These are phyloP conservation scores for Eupeodes latifasciatus DNA, from an alignment of 2,888 invertebrate genomes.

Conservation along the genomic window DNA sequence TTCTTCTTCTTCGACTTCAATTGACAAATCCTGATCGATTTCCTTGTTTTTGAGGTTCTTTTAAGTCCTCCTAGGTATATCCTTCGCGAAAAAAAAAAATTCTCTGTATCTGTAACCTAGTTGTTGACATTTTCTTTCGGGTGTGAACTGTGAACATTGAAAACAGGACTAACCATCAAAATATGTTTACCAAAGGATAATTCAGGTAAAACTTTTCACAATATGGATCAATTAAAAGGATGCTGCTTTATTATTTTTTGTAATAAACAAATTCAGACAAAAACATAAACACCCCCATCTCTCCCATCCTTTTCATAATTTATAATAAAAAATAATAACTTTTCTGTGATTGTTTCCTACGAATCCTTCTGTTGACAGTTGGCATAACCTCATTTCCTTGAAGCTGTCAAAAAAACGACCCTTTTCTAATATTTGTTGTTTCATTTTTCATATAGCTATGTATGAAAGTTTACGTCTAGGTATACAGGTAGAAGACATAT, in stretches of 20 bases:
- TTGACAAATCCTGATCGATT: conserved; percentile 1
- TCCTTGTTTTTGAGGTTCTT: background rate
- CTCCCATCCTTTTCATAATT: background rate
- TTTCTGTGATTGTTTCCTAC: conserved; percentile 34
- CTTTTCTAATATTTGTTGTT: conserved; percentile 56
- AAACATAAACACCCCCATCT: background rate
- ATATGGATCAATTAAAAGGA: background rate
- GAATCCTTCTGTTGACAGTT: conserved; percentile 69
- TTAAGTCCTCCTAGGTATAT: background rate
- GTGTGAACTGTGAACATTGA: conserved; percentile 46
- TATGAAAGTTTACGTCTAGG: too few species aligned
- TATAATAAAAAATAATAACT: background rate
- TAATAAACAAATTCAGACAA: background rate
- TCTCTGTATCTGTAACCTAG: conserved; percentile 57
- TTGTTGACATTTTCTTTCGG: conserved; percentile 59
- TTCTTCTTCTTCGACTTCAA: background rate
- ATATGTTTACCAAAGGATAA: conserved; percentile 47
- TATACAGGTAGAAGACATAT: background rate
- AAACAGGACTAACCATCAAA: conserved; percentile 4
- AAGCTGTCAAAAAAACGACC: conserved; percentile 66
- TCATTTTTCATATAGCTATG: conserved; percentile 30
- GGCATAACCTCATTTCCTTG: conserved; percentile 70
- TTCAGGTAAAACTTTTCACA: conserved; percentile 42
- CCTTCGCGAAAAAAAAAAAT: conserved; percentile 33
- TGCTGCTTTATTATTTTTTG: background rate